Conservation (phyloP, 2,888 invertebrate species). For the Rhyacophila evoluta region DNA sequence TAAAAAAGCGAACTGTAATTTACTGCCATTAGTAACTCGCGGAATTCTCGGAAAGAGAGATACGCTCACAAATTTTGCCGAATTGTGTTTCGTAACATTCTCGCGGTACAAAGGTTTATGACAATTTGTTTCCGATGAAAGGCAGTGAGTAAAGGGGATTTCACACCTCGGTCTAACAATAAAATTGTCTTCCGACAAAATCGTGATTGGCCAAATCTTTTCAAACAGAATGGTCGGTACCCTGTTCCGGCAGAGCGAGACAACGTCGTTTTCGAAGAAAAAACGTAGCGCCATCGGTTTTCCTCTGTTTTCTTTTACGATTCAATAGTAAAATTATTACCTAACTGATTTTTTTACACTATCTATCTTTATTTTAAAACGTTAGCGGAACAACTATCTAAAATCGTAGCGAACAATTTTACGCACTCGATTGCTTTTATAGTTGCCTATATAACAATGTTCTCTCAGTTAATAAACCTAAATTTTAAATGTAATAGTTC, state of each 20-base stretch:
- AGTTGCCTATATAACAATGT: too few relatives aligned
- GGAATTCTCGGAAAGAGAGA: constrained; percentile 1
- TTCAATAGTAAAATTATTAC: not conserved
- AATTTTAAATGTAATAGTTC: too few relatives aligned
- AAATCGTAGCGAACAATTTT: too few relatives aligned
- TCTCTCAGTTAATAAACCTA: too few relatives aligned
- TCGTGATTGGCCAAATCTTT: constrained; percentile 22
- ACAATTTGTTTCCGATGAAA: constrained; percentile 17
- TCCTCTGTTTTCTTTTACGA: not conserved
- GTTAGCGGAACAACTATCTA: too few relatives aligned
- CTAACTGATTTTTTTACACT: too few relatives aligned
- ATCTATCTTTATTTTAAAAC: too few relatives aligned
- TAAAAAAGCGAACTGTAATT: constrained; percentile 24
- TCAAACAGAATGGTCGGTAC: not conserved
- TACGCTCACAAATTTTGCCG: constrained; percentile 14
- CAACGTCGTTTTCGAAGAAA: not conserved
- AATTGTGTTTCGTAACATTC: constrained; percentile 18
- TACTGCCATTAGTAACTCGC: constrained; percentile 22
- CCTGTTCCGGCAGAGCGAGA: not conserved
- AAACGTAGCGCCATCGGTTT: not conserved
- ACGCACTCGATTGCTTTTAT: too few relatives aligned
- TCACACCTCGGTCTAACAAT: constrained; percentile 11
- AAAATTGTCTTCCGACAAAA: not conserved
- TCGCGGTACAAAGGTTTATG: constrained; percentile 6
- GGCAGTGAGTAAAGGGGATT: constrained; percentile 1